Conservation (phyloP, 2,113 vertebrate species). For the Scalopus aquaticus region DNA sequence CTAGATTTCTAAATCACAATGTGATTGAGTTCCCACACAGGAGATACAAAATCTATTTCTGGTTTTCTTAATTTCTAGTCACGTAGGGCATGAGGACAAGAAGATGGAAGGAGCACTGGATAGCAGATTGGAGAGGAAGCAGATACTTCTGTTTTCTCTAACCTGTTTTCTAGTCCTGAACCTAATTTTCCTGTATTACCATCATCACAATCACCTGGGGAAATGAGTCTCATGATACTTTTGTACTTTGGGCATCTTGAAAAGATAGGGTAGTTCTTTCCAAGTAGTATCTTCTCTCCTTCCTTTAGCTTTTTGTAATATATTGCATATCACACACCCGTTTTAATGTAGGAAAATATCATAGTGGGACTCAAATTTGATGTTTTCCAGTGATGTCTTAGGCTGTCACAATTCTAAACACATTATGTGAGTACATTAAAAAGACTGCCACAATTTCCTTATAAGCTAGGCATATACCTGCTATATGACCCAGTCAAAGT, state of each 20-base stretch:
- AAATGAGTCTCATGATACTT: background rate
- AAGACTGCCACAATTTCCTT: slow-evolving; percentile 42
- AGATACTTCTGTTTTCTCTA: background rate
- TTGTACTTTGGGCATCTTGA: background rate
- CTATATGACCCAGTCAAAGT: background rate
- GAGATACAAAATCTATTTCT: background rate
- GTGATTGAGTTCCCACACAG: background rate
- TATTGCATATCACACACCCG: background rate
- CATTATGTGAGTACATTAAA: background rate
- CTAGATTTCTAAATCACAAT: slow-evolving; percentile 40
- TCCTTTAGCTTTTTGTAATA: background rate
- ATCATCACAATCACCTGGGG: background rate
- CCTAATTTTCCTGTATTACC: background rate
- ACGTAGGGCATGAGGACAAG: background rate
- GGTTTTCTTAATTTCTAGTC: slow-evolving; percentile 32
- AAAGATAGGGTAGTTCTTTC: slow-evolving; percentile 37
- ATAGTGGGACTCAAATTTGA: slow-evolving; percentile 6
- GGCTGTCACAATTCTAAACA: background rate
- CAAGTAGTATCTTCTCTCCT: background rate
- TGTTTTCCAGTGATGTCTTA: background rate
- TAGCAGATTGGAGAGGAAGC: background rate
- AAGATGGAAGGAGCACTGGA: background rate
- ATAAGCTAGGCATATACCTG: slow-evolving; percentile 34
- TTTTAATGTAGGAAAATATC: background rate
- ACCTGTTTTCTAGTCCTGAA: background rate